A percentile compares a stretch with the other conserved stretches of the same genome.
Conservation (phyloP, 2,113 vertebrate species). For the Nannobrachium achirus region DNA sequence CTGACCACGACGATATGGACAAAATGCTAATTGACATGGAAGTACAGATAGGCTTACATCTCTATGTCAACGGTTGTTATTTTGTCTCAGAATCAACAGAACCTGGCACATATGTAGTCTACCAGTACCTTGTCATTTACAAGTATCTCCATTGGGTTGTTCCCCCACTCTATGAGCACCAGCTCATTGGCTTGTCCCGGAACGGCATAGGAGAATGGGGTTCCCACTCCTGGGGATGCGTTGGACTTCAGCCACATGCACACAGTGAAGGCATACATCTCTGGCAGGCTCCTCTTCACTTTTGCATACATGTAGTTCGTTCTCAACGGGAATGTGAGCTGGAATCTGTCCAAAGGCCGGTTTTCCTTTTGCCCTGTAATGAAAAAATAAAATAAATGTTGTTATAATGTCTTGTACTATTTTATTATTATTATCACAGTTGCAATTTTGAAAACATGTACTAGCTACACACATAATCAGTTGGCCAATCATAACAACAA, state of each 20-base stretch:
- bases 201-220: constrained; percentile 95
- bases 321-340: constrained; percentile 93
- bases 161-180: constrained; percentile 98
- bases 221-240: constrained; percentile 94
- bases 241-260: constrained; percentile 98
- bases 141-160: constrained; percentile 97
- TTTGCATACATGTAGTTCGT: constrained; percentile 99
- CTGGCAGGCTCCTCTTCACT: constrained; percentile 94
- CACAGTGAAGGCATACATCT: constrained; percentile 97
- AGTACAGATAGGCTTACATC: too few relatives aligned
- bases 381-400: neutral
- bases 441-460: too few relatives aligned
- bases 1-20: neutral
- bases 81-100: too few relatives aligned
- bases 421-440: too few relatives aligned
- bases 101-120: neutral
- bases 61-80: too few relatives aligned
- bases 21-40: too few relatives aligned
- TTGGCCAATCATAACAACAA: too few relatives aligned
- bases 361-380: constrained; percentile 90
- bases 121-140: constrained; percentile 98
- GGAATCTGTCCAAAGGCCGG: constrained; percentile 93
- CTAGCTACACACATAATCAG: too few relatives aligned
- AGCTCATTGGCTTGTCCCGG: constrained; percentile 96
- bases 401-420: neutral